These are phyloP conservation scores for Arenaria interpres DNA, from an alignment of 2,113 vertebrate genomes.

Conservation along the genomic window DNA sequence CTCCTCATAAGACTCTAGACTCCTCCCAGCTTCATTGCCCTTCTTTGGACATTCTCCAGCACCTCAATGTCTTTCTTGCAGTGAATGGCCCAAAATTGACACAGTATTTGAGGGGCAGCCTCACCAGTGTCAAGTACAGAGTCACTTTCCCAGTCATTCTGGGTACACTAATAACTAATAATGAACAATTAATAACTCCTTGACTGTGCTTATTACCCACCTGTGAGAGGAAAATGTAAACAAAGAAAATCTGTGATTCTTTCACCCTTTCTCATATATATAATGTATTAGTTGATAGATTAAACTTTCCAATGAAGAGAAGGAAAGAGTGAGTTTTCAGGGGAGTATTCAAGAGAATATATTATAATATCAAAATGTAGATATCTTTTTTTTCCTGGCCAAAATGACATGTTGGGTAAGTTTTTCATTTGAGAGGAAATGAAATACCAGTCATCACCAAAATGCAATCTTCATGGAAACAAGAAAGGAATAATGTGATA, in stretches of 20 bases:
- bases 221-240: not conserved
- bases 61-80: not conserved
- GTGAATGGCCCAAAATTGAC: not conserved
- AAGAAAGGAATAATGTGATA: not conserved
- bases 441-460: not conserved
- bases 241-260: not conserved
- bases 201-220: not conserved
- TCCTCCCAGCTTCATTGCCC: not conserved
- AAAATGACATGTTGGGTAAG: not conserved
- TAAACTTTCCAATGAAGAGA: not conserved
- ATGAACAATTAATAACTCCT: not conserved
- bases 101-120: not conserved
- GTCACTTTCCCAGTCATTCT: not conserved
- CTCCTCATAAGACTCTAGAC: not conserved
- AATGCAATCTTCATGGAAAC: not conserved
- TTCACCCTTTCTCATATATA: not conserved
- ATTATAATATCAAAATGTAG: not conserved
- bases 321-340: not conserved
- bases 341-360: not conserved
- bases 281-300: not conserved
- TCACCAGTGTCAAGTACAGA: not conserved
- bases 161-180: not conserved
- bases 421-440: not conserved
- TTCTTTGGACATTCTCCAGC: not conserved
- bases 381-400: rapidly evolving